Evolutionary conservation across 2,888 invertebrate genomes (phyloP), one percentile per base, ranked within the genome.

Genomic region (Dyspetes luteomarginatus): DNA sequence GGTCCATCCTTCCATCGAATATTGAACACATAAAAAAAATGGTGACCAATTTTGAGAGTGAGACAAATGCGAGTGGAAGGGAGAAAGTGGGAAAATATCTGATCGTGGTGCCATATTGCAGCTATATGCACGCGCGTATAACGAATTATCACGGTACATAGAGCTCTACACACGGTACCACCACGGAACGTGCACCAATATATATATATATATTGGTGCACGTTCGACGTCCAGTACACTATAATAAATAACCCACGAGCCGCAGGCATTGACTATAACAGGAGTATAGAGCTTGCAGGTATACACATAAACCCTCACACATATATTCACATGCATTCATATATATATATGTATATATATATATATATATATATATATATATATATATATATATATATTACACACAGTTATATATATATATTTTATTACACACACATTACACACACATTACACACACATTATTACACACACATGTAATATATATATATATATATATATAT

Each of bases 121-220:
- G 71, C 67, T 72, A 62, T 48, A 41, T 58, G 60, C 36, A 72
- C 55, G 76, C 75, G 68, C 41, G 78, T 82, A 83, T 85, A 81
- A 76, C 83, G 86, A 89, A 86, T 88, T 87, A 86, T 88, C 84
- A 86, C 86, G 85, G 81, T 85, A 86, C 85, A 82, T 83, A 85
- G 83, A 83, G 79, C 84, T n/a, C n/a, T n/a, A n/a, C 76, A 78
- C 82, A 67, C 84, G 72, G 73, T 56, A n/a, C n/a, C n/a, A n/a
- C n/a, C n/a, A n/a, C n/a, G n/a, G n/a, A n/a, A n/a, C n/a, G n/a
- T n/a, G n/a, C n/a, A n/a, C n/a, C n/a, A n/a, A n/a, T n/a, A n/a
- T n/a, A n/a, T n/a, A n/a, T n/a, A n/a, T n/a, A 71, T 78, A 81
- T 81, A 80, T 82, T 74, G 79, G 75, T 62, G 55, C 52, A 73